Percentiles rank a stretch among this genome's conserved stretches.
These are phyloP conservation scores for Heliconius hermathena DNA, from an alignment of 1,140 invertebrate genomes.

Conservation along the genomic window DNA sequence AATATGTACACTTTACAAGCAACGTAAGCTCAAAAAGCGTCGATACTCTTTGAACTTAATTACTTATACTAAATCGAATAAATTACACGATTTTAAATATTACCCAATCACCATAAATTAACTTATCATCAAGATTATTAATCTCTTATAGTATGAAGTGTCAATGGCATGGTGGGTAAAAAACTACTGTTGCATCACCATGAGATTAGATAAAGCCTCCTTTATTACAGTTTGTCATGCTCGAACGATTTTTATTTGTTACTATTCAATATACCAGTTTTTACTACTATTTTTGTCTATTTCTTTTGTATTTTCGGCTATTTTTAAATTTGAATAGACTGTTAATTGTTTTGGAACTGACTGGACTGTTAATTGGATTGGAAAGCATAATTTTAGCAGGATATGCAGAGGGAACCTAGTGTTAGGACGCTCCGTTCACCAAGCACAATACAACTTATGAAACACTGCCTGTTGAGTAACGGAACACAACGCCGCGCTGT, in stretches of 20 bases:
- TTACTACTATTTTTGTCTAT: neutral
- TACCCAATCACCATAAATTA: constrained; percentile 1
- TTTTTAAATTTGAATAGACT: neutral
- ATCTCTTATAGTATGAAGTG: neutral
- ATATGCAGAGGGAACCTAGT: too few relatives aligned
- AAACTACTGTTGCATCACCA: constrained; percentile 5
- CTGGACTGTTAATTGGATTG: too few relatives aligned
- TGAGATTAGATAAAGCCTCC: neutral
- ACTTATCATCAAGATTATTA: neutral
- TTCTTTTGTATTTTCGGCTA: neutral
- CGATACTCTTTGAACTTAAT: neutral
- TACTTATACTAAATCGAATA: neutral
- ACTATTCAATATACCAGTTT: neutral
- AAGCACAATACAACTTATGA: too few relatives aligned
- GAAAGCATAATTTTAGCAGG: too few relatives aligned
- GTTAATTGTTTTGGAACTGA: too few relatives aligned
- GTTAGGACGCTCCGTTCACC: too few relatives aligned
- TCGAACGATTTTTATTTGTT: neutral
- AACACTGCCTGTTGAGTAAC: too few relatives aligned
- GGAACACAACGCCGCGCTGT: too few relatives aligned
- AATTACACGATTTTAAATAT: neutral
- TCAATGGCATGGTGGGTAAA: neutral
- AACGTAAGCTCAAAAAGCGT: neutral
- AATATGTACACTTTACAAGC: neutral
- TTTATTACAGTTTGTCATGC: constrained; percentile 5